Evolutionary conservation across 64 coral and sea anemone genomes (phyloP).

Genomic region (Montipora foliosa): DNA sequence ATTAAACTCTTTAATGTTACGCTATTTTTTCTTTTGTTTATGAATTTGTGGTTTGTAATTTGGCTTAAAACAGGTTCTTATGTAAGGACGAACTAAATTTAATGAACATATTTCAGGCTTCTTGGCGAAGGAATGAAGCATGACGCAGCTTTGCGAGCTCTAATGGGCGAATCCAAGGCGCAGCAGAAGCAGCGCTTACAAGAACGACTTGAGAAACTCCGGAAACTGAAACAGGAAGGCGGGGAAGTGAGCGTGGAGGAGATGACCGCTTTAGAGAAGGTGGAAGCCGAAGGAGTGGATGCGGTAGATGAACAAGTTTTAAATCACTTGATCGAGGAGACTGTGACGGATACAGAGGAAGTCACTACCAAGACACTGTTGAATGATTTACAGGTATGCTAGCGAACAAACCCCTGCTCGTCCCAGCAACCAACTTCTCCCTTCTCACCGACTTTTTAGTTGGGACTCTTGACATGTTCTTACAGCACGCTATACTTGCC

Average conservation of each 20-base stretch:
- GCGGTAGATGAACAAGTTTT: constrained; percentile 68
- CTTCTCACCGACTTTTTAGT: too few species aligned
- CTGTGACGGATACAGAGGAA: constrained; percentile 60
- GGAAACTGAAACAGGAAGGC: constrained; percentile 76
- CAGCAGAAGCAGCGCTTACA: constrained; percentile 82
- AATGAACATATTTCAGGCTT: constrained; percentile 39
- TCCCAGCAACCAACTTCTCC: background rate
- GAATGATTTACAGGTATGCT: constrained; percentile 83
- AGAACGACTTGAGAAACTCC: constrained; percentile 84
- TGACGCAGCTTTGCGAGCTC: constrained; percentile 73
- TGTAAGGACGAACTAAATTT: background rate
- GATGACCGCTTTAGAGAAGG: constrained; percentile 72
- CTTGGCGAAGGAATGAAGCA: constrained; percentile 95
- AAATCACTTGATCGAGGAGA: constrained; percentile 72
- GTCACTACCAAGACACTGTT: constrained; percentile 76
- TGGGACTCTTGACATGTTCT: too few species aligned
- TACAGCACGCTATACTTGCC: too few species aligned
- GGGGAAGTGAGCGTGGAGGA: constrained; percentile 70
- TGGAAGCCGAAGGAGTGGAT: constrained; percentile 86
- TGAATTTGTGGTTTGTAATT: too few species aligned
- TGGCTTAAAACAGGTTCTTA: too few species aligned
- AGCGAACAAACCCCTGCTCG: too few species aligned
- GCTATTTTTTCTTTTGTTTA: too few species aligned
- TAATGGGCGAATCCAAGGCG: constrained; percentile 89
- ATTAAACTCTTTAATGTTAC: too few species aligned